phyloP scores from a whole-genome alignment of 2,797 vertebrate species.

The Gallirallus australis region DNA sequence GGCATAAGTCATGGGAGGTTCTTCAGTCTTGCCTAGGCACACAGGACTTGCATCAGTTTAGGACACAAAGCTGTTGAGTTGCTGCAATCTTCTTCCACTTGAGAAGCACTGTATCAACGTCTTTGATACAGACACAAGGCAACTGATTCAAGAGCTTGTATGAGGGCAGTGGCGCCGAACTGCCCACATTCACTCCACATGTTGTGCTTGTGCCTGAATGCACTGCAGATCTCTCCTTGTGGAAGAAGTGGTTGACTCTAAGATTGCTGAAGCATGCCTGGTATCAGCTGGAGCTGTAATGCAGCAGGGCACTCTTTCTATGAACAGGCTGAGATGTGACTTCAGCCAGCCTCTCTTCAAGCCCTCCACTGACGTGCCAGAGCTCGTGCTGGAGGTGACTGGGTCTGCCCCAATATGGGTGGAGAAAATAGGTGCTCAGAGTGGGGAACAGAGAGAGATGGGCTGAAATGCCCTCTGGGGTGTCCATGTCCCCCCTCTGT shows the following conservation, averaged over 20 bases:
- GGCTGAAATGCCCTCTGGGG: background rate
- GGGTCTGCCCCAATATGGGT: background rate
- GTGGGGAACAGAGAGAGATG: background rate
- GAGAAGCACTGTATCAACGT: background rate
- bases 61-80: rapidly evolving
- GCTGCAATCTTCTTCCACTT: background rate
- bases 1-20: background rate
- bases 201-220: background rate
- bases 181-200: background rate
- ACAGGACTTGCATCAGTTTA: background rate
- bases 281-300: background rate
- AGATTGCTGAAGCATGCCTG: background rate
- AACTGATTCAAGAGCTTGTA: rapidly evolving
- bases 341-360: background rate
- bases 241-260: constrained; percentile 16
- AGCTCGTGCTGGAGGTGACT: background rate
- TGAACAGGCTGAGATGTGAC: background rate
- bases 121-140: background rate
- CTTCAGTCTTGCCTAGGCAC: background rate
- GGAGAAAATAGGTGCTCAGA: background rate
- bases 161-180: background rate
- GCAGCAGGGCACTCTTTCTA: background rate
- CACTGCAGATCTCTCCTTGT: background rate
- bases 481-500: background rate
- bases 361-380: background rate